Evolutionary conservation across 2,888 invertebrate species (phyloP), one percentile per base, ranked within the genome.

Genomic region (Agonopterix subpropinquella): DNA sequence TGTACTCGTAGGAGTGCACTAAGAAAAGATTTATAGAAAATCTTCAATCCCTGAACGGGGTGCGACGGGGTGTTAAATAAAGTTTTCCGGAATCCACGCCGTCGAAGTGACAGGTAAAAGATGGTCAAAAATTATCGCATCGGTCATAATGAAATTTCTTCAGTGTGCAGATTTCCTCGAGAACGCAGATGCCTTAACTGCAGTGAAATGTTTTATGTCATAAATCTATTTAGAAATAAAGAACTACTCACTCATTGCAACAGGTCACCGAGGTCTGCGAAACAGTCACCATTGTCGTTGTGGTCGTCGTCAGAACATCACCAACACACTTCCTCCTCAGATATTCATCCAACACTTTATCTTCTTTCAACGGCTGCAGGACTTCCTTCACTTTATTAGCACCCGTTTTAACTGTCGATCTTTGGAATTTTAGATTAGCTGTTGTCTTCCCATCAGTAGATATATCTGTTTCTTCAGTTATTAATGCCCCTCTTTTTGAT

Each of bases 231-330:
- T 5, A 28, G 28, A 28, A 28, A 28, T 28, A 39, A 10, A 39
- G 39, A n/a, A n/a, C 39, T 75, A 89, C 89, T 89, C 62, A 89
- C 89, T 88, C 89, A 72, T 89, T 89, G 53, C 88, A 89, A 46
- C 79, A 79, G 44, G 87, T 85, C 41, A 77, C 73, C n/a, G 81
- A 76, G 0, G 83, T 87, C 64, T 88, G 89, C 47, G 81, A 78
- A 45, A 88, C 87, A 2, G 87, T 88, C 50, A 87, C 87, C 64
- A 85, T 57, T 18, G 87, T 88, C 2, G 82, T 85, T 5, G 83
- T 87, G 11, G 82, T 86, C 9, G 86, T 84, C 8, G 85, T 83
- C 55, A 86, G 64, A 58, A 65, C 71, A 52, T 88, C 82, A 13
- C 85, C 84, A 3, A 87, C 64, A 56, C 88, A 88, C 65, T 81